These are phyloP conservation scores for Lepidotrigona ventralis DNA, from an alignment of 1,140 invertebrate genomes.

Conservation along the genomic window DNA sequence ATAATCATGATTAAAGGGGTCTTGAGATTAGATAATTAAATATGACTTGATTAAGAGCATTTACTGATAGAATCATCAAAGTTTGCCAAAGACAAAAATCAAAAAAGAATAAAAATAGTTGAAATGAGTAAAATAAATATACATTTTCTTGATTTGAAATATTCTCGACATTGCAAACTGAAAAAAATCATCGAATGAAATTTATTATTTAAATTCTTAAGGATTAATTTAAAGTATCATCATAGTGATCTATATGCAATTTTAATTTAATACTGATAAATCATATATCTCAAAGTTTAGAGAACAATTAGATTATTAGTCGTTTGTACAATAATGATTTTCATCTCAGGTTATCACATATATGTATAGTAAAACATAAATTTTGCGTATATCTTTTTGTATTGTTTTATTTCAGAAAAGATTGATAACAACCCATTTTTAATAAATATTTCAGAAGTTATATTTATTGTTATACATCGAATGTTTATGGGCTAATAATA, in stretches of 20 bases:
- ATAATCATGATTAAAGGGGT: conserved; percentile 47
- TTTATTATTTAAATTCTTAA: conserved; percentile 73
- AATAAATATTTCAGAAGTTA: background rate
- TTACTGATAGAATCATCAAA: conserved; percentile 18
- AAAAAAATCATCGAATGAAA: conserved; percentile 74
- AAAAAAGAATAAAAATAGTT: background rate
- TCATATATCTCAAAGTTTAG: conserved; percentile 65
- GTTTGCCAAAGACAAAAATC: conserved; percentile 18
- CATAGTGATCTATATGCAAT: conserved; percentile 70
- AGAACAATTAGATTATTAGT: conserved; percentile 44
- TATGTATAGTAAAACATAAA: conserved; percentile 33
- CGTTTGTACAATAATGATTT: conserved; percentile 26
- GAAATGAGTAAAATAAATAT: background rate
- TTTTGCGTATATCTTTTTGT: background rate
- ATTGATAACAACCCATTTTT: background rate
- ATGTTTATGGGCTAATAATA: background rate
- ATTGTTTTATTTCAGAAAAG: background rate
- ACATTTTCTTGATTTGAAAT: conserved; percentile 76
- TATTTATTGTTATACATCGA: background rate
- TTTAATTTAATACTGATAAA: conserved; percentile 75
- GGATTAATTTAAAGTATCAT: conserved; percentile 74
- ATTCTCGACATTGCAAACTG: conserved; percentile 73
- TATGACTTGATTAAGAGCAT: conserved; percentile 42
- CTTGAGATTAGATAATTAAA: conserved; percentile 46
- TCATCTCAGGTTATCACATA: conserved; percentile 21